phyloP scores from a whole-genome alignment of 2,797 vertebrate species.

The Diceros bicornis region DNA sequence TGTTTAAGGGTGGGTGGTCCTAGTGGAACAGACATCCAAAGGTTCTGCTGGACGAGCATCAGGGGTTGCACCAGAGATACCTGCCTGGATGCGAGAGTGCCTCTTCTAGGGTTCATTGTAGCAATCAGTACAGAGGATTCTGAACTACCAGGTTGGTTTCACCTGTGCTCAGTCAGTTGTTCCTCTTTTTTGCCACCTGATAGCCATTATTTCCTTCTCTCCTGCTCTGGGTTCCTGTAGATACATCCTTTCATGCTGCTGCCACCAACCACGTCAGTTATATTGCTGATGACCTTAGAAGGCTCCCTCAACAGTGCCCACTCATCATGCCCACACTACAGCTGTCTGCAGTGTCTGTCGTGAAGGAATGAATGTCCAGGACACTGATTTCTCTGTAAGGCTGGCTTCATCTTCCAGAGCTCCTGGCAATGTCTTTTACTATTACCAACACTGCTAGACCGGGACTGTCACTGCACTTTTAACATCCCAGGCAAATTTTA shows the following conservation, averaged over 20 bases:
- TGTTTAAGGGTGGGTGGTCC: background rate
- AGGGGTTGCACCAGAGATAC: background rate
- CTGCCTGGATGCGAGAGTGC: background rate
- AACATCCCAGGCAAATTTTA: background rate
- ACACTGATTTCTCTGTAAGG: background rate
- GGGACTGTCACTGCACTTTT: background rate
- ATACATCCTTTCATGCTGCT: background rate
- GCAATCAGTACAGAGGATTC: background rate
- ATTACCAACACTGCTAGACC: background rate
- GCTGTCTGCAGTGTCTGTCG: background rate
- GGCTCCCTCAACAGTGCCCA: background rate
- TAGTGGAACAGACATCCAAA: background rate
- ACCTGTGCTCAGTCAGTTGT: background rate
- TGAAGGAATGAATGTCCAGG: too few relatives aligned
- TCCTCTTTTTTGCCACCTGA: background rate
- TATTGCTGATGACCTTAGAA: background rate
- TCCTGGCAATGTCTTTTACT: background rate
- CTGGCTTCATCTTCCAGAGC: background rate
- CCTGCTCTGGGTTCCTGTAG: background rate
- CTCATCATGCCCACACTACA: too few relatives aligned
- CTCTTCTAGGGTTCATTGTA: background rate
- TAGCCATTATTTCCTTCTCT: background rate
- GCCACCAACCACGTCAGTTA: background rate
- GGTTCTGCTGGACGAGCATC: background rate
- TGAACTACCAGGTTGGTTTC: background rate